Evolutionary conservation across 1,140 invertebrate genomes (phyloP).

Genomic region (Drosophila lacertosa): DNA sequence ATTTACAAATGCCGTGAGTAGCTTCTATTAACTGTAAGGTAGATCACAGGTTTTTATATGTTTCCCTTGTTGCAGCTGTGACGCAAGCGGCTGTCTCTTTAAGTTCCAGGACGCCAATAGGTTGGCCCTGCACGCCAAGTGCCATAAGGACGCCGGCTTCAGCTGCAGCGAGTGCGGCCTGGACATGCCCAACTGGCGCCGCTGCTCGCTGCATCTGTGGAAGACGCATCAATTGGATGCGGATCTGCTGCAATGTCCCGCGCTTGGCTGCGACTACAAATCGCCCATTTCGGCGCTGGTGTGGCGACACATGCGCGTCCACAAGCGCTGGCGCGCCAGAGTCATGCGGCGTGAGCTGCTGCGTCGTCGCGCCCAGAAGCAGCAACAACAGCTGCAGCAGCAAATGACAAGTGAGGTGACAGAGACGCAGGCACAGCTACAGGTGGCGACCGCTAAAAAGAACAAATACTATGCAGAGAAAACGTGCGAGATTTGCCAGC

Average conservation of each 20-base stretch:
- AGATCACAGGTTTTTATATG: too few species aligned
- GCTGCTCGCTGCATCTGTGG: slow-evolving; percentile 88
- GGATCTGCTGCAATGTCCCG: slow-evolving; percentile 87
- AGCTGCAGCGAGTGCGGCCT: slow-evolving; percentile 85
- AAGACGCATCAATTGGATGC: slow-evolving; percentile 88
- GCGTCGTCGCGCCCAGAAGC: slow-evolving; percentile 54
- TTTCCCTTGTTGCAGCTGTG: slow-evolving; percentile 79
- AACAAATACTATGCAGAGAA: slow-evolving; percentile 87
- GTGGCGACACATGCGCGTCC: slow-evolving; percentile 79
- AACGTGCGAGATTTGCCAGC: slow-evolving; percentile 88
- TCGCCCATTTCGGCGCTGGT: slow-evolving; percentile 84
- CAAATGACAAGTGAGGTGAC: slow-evolving; percentile 1
- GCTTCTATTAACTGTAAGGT: background rate
- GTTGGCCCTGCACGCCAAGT: slow-evolving; percentile 84
- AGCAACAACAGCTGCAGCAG: slow-evolving; percentile 20
- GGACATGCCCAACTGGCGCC: slow-evolving; percentile 86
- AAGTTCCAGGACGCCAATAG: slow-evolving; percentile 85
- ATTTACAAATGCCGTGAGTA: slow-evolving; percentile 56
- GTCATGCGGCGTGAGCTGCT: slow-evolving; percentile 58
- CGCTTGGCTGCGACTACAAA: slow-evolving; percentile 87
- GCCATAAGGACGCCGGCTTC: slow-evolving; percentile 84
- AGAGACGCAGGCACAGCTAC: slow-evolving; percentile 2
- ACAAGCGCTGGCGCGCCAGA: slow-evolving; percentile 67
- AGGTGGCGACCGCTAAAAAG: slow-evolving; percentile 30
- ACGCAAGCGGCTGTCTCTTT: slow-evolving; percentile 84